phyloP scores from a whole-genome alignment of 1,140 invertebrate species.

The Ips typographus region DNA sequence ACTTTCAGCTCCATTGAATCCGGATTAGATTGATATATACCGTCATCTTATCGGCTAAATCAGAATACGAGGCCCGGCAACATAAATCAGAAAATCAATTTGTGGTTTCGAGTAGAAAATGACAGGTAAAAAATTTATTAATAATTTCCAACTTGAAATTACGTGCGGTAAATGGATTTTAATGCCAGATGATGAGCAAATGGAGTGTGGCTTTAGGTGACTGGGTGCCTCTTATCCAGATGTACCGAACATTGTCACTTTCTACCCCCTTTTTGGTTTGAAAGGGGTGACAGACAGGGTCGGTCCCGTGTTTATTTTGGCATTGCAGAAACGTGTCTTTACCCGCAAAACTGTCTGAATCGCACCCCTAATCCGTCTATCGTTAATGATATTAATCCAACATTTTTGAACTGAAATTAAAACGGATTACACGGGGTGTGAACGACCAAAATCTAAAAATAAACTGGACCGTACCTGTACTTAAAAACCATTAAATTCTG shows the following conservation, averaged over 20 bases:
- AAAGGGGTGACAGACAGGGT: slow-evolving; percentile 18
- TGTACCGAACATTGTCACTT: slow-evolving; percentile 28
- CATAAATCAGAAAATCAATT: slow-evolving; percentile 18
- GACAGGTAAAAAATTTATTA: slow-evolving; percentile 7
- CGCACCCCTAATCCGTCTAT: slow-evolving; percentile 6
- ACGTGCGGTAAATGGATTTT: slow-evolving; percentile 18
- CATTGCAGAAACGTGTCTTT: background rate
- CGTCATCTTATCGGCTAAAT: slow-evolving; percentile 5
- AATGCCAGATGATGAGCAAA: background rate
- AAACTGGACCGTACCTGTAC: slow-evolving; percentile 13
- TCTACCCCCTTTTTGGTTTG: slow-evolving; percentile 10
- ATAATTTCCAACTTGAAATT: slow-evolving; percentile 4
- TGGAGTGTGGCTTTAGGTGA: slow-evolving; percentile 12
- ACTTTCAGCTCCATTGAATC: slow-evolving; percentile 3
- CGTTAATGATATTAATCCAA: slow-evolving; percentile 6
- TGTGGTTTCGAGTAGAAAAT: slow-evolving; percentile 12
- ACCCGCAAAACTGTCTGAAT: slow-evolving; percentile 9
- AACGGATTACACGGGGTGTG: too few species aligned
- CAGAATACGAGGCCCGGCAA: slow-evolving; percentile 10
- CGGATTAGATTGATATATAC: slow-evolving; percentile 18
- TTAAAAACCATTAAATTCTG: slow-evolving; percentile 17
- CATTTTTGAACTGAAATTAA: background rate
- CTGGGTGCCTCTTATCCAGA: slow-evolving; percentile 19
- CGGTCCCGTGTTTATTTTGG: slow-evolving; percentile 15
- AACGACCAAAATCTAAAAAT: background rate